Percentiles rank a stretch among this genome's conserved stretches.
Conservation (phyloP, 2,888 invertebrate species). For the Matsumyia berberina region DNA sequence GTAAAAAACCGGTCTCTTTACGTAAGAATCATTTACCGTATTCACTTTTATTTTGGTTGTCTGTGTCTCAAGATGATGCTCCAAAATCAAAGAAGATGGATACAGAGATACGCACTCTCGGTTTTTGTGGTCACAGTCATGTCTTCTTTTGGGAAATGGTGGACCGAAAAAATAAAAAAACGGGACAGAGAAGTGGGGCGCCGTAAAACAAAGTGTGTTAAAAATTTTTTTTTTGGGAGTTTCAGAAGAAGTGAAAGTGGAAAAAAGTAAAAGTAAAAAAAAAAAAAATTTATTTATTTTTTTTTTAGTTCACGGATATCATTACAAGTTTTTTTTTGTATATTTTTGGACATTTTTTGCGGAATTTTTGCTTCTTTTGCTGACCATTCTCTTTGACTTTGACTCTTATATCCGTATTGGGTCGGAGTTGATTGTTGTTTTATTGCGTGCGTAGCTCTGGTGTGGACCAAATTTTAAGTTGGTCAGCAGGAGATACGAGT, state of each 20-base stretch:
- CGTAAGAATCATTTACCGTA: slow-evolving; percentile 41
- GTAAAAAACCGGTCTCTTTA: slow-evolving; percentile 54
- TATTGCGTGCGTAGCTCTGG: slow-evolving; percentile 24
- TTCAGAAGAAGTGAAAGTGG: slow-evolving; percentile 71
- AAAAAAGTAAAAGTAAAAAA: slow-evolving; percentile 71
- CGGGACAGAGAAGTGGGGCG: slow-evolving; percentile 62
- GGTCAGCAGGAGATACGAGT: slow-evolving; percentile 51
- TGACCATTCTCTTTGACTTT: slow-evolving; percentile 59
- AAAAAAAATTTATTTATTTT: slow-evolving; percentile 32
- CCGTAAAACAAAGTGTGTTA: slow-evolving; percentile 66
- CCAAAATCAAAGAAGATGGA: slow-evolving; percentile 38
- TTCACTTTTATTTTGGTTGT: slow-evolving; percentile 36
- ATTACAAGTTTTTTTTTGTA: slow-evolving; percentile 61
- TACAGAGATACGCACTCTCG: slow-evolving; percentile 35
- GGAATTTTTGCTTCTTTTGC: slow-evolving; percentile 27
- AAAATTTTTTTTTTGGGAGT: slow-evolving; percentile 52
- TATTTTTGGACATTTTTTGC: slow-evolving; percentile 66
- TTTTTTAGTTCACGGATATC: slow-evolving; percentile 66
- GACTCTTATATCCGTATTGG: slow-evolving; percentile 65
- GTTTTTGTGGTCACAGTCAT: slow-evolving; percentile 28
- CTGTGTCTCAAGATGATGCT: slow-evolving; percentile 57
- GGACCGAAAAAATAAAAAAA: slow-evolving; percentile 51
- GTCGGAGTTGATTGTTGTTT: slow-evolving; percentile 25
- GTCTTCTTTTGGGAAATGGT: slow-evolving; percentile 19
- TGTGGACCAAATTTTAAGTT: slow-evolving; percentile 52